Conservation (phyloP, 2,113 vertebrate genomes). For the Monopterus albus region DNA sequence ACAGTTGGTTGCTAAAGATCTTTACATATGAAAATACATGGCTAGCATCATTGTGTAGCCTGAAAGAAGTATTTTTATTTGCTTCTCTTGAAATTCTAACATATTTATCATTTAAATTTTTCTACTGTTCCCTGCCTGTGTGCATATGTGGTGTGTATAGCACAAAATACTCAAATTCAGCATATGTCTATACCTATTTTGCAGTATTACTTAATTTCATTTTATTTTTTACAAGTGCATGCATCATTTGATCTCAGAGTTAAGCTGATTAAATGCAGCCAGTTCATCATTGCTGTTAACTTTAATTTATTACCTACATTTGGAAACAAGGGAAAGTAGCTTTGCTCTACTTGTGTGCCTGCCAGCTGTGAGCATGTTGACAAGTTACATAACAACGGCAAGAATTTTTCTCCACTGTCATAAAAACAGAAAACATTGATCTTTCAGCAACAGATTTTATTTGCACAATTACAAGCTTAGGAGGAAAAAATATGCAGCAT, state of each 20-base stretch:
- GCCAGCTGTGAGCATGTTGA: conserved; percentile 35
- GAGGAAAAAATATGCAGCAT: neutral
- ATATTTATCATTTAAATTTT: neutral
- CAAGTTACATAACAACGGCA: conserved; percentile 31
- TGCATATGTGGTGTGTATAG: neutral
- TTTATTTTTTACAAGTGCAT: neutral
- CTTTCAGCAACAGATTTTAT: conserved; percentile 18
- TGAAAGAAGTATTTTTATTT: neutral
- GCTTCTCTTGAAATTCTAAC: neutral
- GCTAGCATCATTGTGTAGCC: neutral
- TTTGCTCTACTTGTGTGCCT: conserved; percentile 18
- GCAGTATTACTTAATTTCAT: no score
- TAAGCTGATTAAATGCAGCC: conserved; percentile 28
- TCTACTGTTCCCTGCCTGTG: neutral
- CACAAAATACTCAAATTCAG: neutral
- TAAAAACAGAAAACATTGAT: conserved; percentile 20
- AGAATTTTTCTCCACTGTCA: conserved; percentile 17
- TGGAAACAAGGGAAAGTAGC: conserved; percentile 18
- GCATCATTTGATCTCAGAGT: conserved; percentile 21
- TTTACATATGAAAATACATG: neutral
- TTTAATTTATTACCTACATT: conserved; percentile 30
- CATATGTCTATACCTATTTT: neutral
- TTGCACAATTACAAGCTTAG: neutral
- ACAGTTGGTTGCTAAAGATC: neutral
- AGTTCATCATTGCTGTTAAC: conserved; percentile 18